Conservation (phyloP, 35 echinoderm and acorn worm genomes). For the Heliocidaris erythrogramma region DNA sequence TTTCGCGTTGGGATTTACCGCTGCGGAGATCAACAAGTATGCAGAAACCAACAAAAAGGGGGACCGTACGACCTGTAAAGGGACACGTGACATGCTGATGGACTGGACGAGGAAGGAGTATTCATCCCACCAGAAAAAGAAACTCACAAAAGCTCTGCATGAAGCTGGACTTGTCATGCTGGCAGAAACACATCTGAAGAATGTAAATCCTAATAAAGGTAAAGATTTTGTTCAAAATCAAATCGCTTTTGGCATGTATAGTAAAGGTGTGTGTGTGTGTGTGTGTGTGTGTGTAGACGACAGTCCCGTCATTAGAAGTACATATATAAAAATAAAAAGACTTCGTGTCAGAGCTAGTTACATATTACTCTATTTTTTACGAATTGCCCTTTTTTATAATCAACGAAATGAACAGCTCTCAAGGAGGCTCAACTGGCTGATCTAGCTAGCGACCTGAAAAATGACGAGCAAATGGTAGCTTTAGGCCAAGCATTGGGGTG, state of each 20-base stretch:
- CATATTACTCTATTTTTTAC: too few species aligned
- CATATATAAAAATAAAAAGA: too few species aligned
- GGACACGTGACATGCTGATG: background rate
- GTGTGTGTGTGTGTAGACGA: too few species aligned
- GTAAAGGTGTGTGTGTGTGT: too few species aligned
- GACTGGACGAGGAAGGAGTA: background rate
- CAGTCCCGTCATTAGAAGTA: too few species aligned
- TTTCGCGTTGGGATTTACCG: background rate
- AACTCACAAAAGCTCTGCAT: background rate
- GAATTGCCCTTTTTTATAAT: too few species aligned
- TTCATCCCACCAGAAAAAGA: background rate
- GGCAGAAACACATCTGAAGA: background rate
- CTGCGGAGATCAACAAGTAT: background rate
- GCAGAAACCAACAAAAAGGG: background rate
- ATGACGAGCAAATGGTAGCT: background rate
- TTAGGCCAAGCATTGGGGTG: background rate
- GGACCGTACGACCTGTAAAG: background rate
- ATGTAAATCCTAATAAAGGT: background rate
- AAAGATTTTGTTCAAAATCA: too few species aligned
- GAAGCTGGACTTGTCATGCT: background rate
- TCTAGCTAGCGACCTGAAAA: background rate
- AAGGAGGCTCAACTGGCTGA: background rate
- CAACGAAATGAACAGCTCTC: background rate
- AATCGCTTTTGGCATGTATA: too few species aligned
- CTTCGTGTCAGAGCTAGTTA: too few species aligned